A percentile compares a stretch with the other conserved stretches of the same genome.
Evolutionary conservation across 2,888 invertebrate genomes (phyloP).

Genomic region (Embidobia sp.): DNA sequence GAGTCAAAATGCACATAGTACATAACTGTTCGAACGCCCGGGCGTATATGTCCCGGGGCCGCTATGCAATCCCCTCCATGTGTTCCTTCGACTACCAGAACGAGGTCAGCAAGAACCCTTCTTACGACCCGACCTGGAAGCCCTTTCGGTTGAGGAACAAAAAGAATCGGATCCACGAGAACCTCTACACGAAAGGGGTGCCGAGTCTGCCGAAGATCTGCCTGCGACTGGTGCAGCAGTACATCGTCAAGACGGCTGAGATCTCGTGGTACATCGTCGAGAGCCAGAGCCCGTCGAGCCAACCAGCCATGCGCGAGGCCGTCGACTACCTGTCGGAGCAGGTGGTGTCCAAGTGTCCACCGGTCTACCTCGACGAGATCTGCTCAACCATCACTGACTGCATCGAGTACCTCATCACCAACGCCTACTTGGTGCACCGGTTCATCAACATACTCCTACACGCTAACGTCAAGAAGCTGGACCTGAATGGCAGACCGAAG

Average conservation of each 20-base stretch:
- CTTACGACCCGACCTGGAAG: slow-evolving; percentile 15
- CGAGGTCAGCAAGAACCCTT: slow-evolving; percentile 13
- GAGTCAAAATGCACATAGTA: slow-evolving; percentile 30
- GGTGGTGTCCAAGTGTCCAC: slow-evolving; percentile 36
- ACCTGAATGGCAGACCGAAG: slow-evolving; percentile 25
- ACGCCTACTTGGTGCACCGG: slow-evolving; percentile 21
- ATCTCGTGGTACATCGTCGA: slow-evolving; percentile 34
- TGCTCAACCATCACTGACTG: slow-evolving; percentile 46
- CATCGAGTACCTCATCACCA: slow-evolving; percentile 40
- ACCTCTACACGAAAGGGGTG: slow-evolving; percentile 14
- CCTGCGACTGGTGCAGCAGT: slow-evolving; percentile 14
- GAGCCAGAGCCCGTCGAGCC: slow-evolving; percentile 20
- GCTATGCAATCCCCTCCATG: not conserved
- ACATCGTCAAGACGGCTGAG: slow-evolving; percentile 38
- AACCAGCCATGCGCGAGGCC: slow-evolving; percentile 11
- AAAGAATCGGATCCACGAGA: slow-evolving; percentile 4
- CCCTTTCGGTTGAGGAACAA: slow-evolving; percentile 11
- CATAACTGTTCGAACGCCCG: slow-evolving; percentile 33
- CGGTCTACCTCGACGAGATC: slow-evolving; percentile 27
- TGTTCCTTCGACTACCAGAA: slow-evolving; percentile 32
- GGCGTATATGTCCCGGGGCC: slow-evolving; percentile 11
- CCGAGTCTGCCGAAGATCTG: slow-evolving; percentile 35
- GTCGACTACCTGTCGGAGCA: slow-evolving; percentile 34
- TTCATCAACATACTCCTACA: slow-evolving; percentile 35
- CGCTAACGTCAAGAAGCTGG: slow-evolving; percentile 35